Evolutionary conservation across 1,140 invertebrate genomes (phyloP).

Genomic region (Elymnias hypermnestra): DNA sequence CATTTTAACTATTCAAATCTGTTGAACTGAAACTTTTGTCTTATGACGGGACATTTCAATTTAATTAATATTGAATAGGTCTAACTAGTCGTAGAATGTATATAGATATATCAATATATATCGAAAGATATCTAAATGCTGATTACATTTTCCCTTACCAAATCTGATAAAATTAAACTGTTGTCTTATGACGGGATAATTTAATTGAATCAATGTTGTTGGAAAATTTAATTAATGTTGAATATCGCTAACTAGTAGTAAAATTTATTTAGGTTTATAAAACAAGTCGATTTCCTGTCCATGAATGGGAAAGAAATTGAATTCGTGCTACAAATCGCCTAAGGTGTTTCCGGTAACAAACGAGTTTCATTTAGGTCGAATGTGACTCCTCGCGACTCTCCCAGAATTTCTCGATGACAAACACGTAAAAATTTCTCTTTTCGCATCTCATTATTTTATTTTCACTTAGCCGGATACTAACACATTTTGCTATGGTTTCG

Average conservation of each 20-base stretch:
- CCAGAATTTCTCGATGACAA: conserved; percentile 67
- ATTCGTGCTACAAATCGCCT: conserved; percentile 22
- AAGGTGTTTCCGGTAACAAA: conserved; percentile 45
- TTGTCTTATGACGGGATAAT: too few relatives aligned
- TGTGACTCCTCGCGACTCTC: conserved; percentile 59
- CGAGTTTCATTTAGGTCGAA: conserved; percentile 63
- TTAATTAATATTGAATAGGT: too few relatives aligned
- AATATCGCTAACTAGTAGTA: too few relatives aligned
- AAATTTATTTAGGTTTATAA: neutral
- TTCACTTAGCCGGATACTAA: conserved; percentile 58
- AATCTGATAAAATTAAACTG: too few relatives aligned
- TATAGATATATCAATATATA: too few relatives aligned
- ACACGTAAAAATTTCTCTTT: conserved; percentile 74
- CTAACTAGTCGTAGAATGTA: too few relatives aligned
- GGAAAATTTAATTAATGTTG: too few relatives aligned
- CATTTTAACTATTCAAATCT: neutral
- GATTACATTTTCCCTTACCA: too few relatives aligned
- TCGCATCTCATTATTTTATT: conserved; percentile 71
- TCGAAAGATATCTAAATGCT: too few relatives aligned
- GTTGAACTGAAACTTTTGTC: too few relatives aligned
- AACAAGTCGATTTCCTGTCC: conserved; percentile 25
- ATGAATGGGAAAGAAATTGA: conserved; percentile 37
- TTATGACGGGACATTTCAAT: too few relatives aligned
- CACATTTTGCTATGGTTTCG: conserved; percentile 53
- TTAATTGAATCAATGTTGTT: too few relatives aligned